Conservation (phyloP, 2,797 vertebrate species). For the Anguilla pacifica region DNA sequence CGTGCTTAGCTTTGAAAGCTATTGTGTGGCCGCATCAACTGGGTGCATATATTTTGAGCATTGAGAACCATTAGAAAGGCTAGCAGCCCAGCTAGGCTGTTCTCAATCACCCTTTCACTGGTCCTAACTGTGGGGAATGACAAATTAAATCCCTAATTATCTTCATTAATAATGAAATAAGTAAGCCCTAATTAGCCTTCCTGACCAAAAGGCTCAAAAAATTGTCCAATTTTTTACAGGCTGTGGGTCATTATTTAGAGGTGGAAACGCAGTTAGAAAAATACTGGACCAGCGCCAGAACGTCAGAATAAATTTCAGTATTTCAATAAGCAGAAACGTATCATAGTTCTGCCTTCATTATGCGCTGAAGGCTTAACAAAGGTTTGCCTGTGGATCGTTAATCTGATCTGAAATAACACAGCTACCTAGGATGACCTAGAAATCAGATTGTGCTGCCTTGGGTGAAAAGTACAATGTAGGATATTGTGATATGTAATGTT, state of each 20-base stretch:
- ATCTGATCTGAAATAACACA: too few relatives aligned
- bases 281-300: neutral
- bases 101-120: neutral
- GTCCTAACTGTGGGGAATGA: neutral
- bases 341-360: neutral
- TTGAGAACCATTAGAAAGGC: neutral
- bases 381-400: neutral
- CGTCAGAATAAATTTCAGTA: neutral
- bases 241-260: neutral
- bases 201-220: neutral
- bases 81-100: neutral
- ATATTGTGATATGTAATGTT: neutral
- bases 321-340: neutral
- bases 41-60: neutral
- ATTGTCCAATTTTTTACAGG: neutral
- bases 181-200: neutral
- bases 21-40: neutral
- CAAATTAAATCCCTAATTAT: neutral
- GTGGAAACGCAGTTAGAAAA: neutral
- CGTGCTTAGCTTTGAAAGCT: neutral
- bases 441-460: too few relatives aligned
- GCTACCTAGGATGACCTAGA: too few relatives aligned
- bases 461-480: too few relatives aligned
- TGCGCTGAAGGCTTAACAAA: neutral
- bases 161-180: neutral